Conservation (phyloP, 37 sponge, comb jelly and placozoan genomes). For the Chondrilla cf. caribensis region DNA sequence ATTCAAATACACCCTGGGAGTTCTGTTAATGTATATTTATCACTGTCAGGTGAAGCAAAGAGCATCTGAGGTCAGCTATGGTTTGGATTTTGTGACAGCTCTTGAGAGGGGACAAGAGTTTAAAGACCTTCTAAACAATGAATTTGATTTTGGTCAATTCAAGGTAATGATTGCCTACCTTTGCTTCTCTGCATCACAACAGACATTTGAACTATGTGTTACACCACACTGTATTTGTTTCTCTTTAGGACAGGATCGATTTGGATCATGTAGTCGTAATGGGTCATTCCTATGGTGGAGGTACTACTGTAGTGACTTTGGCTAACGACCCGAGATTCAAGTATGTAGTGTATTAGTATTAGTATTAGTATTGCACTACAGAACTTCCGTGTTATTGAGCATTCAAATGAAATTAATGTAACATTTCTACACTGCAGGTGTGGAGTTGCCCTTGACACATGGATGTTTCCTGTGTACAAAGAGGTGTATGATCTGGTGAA, state of each 20-base stretch:
- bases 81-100: slow-evolving; percentile 38
- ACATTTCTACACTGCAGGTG: slow-evolving; percentile 31
- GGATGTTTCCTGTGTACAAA: slow-evolving; percentile 62
- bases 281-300: slow-evolving; percentile 79
- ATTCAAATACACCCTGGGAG: too few species aligned
- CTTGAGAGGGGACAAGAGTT: slow-evolving; percentile 50
- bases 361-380: too few species aligned
- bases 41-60: slow-evolving; percentile 27
- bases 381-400: background rate
- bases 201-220: too few species aligned
- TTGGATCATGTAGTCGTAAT: slow-evolving; percentile 43
- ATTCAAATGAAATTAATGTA: too few species aligned
- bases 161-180: slow-evolving; percentile 2
- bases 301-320: slow-evolving; percentile 57
- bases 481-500: slow-evolving; percentile 41
- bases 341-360: slow-evolving; percentile 16
- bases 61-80: slow-evolving; percentile 24
- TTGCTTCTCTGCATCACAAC: background rate
- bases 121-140: slow-evolving; percentile 33
- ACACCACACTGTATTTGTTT: too few species aligned
- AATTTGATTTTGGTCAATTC: slow-evolving; percentile 56
- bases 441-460: slow-evolving; percentile 67
- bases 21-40: too few species aligned
- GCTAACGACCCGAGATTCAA: slow-evolving; percentile 57
- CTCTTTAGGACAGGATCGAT: slow-evolving; percentile 49